Conservation (phyloP, 2,888 invertebrate genomes). For the Drosophila vallismaia region DNA sequence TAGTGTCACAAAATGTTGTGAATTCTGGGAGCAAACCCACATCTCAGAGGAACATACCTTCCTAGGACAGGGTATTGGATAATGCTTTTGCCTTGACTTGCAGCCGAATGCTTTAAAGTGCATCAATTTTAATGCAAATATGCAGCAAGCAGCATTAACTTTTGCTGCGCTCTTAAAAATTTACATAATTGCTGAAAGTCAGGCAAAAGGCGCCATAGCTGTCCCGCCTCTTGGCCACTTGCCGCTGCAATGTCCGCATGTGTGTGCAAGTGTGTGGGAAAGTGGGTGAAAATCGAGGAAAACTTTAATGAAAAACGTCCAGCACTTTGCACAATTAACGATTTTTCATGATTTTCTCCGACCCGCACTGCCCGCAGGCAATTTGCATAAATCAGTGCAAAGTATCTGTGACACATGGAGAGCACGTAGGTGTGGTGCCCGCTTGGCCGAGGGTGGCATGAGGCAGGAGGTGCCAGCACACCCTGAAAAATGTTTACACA, state of each 20-base stretch:
- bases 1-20: background rate
- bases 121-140: slow-evolving; percentile 74
- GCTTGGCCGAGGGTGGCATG: slow-evolving; percentile 3
- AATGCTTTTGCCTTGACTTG: slow-evolving; percentile 27
- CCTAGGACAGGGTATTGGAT: slow-evolving; percentile 13
- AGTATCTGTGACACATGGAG: slow-evolving; percentile 72
- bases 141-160: slow-evolving; percentile 69
- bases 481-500: slow-evolving; percentile 76
- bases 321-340: slow-evolving; percentile 74
- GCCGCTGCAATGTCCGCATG: background rate
- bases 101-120: slow-evolving; percentile 62
- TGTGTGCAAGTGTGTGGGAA: slow-evolving; percentile 15
- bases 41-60: background rate
- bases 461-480: background rate
- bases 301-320: slow-evolving; percentile 58
- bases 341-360: slow-evolving; percentile 67
- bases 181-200: slow-evolving; percentile 69
- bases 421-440: slow-evolving; percentile 38
- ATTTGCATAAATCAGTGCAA: slow-evolving; percentile 77
- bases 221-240: background rate
- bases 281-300: slow-evolving; percentile 9
- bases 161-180: slow-evolving; percentile 61
- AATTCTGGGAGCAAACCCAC: background rate
- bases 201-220: slow-evolving; percentile 33
- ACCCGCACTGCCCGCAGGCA: slow-evolving; percentile 53